Evolutionary conservation across 2,113 vertebrate species (phyloP).

Genomic region (Macquaria australasica): DNA sequence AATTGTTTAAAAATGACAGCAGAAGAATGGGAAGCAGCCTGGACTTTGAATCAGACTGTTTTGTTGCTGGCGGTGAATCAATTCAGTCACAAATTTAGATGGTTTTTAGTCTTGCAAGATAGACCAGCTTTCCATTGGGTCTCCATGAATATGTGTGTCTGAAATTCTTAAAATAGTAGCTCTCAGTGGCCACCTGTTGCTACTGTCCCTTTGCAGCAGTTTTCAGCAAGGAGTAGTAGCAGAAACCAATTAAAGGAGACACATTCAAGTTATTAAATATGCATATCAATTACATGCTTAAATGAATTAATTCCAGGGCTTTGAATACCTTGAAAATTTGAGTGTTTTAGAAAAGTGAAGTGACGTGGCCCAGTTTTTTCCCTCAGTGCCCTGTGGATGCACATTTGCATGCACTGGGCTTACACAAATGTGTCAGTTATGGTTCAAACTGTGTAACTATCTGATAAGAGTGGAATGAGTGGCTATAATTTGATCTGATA

Average conservation of each 20-base stretch:
- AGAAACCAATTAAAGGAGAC: not conserved
- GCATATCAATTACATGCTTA: not conserved
- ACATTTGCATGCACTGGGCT: not conserved
- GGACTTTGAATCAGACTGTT: not conserved
- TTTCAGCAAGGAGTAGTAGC: too few relatives aligned
- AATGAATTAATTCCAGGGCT: not conserved
- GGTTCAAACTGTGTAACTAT: constrained; percentile 1
- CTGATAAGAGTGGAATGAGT: constrained; percentile 36
- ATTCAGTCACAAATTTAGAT: not conserved
- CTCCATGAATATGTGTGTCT: too few relatives aligned
- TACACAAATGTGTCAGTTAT: not conserved
- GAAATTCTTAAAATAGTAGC: not conserved
- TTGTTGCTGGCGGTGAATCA: not conserved
- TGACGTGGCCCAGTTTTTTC: not conserved
- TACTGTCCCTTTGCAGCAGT: not conserved
- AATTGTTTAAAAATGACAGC: not conserved
- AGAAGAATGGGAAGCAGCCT: too few relatives aligned
- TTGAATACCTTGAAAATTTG: not conserved
- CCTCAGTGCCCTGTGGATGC: not conserved
- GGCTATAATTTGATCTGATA: constrained; percentile 6
- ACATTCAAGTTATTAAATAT: not conserved
- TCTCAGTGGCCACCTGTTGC: not conserved
- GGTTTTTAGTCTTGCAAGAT: not conserved
- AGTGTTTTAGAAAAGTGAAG: not conserved
- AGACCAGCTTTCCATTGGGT: not conserved